These are phyloP conservation scores for Centropus unirufus DNA, from an alignment of 2,113 vertebrate species.

Conservation along the genomic window DNA sequence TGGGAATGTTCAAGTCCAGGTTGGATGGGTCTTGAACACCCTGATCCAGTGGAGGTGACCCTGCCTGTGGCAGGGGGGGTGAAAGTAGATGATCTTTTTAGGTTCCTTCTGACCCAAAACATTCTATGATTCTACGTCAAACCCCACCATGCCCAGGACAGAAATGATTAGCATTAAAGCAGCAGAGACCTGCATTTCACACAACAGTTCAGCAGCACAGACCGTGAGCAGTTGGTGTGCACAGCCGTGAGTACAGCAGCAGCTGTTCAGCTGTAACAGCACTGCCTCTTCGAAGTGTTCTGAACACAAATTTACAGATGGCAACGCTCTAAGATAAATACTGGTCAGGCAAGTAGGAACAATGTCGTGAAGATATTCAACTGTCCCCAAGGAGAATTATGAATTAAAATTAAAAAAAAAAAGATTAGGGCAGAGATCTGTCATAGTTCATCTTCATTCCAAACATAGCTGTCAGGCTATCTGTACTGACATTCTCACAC, in stretches of 20 bases:
- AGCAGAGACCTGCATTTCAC: not conserved
- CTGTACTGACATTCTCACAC: too few species aligned
- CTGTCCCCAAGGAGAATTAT: not conserved
- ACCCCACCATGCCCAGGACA: not conserved
- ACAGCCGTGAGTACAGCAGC: not conserved
- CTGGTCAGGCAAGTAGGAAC: not conserved
- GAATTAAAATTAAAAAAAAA: not conserved
- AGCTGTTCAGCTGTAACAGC: not conserved
- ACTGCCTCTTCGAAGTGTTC: not conserved
- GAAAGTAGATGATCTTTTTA: too few species aligned
- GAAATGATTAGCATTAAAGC: not conserved
- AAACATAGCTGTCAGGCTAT: not conserved
- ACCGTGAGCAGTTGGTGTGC: not conserved
- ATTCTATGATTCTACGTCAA: too few species aligned
- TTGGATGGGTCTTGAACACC: too few species aligned
- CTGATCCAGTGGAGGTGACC: too few species aligned
- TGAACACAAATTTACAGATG: not conserved
- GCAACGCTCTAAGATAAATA: slow-evolving; percentile 1
- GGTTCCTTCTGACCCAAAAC: too few species aligned
- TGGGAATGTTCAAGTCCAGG: too few species aligned
- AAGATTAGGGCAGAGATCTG: not conserved
- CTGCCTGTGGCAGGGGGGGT: too few species aligned
- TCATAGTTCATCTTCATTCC: not conserved
- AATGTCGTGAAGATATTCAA: not conserved
- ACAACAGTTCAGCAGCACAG: not conserved